phyloP scores from a whole-genome alignment of 2,888 invertebrate species.

The Parelbella ahira region DNA sequence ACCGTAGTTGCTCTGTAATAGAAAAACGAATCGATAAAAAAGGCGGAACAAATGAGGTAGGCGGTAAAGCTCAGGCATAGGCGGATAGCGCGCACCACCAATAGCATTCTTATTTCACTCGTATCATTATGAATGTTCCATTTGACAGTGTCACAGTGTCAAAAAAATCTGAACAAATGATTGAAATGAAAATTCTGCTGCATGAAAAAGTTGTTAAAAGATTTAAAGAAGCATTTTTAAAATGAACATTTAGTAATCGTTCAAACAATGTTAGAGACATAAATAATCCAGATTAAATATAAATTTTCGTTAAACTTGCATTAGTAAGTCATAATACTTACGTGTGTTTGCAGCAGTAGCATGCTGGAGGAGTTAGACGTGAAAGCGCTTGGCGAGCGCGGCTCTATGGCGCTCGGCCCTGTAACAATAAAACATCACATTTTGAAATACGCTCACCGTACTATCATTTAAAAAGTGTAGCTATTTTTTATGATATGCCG shows the following conservation, averaged over 20 bases:
- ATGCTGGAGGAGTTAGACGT: conserved; percentile 88
- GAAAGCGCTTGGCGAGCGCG: conserved; percentile 80
- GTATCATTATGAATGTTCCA: conserved; percentile 32
- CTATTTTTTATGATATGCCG: no score
- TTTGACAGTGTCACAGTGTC: no score
- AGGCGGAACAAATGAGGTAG: conserved; percentile 64
- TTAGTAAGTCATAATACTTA: conserved; percentile 74
- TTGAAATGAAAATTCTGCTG: no score
- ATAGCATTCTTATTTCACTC: conserved; percentile 48
- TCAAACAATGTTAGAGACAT: no score
- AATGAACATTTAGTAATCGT: no score
- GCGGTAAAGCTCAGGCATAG: conserved; percentile 57
- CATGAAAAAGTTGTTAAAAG: no score
- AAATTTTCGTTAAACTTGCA: no score
- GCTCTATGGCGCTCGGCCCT: conserved; percentile 79
- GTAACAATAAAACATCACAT: conserved; percentile 45
- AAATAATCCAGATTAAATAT: no score
- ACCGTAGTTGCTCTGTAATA: conserved; percentile 87
- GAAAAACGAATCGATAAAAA: conserved; percentile 53
- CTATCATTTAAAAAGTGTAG: no score
- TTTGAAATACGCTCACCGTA: background rate
- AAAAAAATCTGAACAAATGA: no score
- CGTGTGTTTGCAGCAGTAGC: conserved; percentile 96
- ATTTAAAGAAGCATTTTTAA: no score
- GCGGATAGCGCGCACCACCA: conserved; percentile 60